Base-by-base conservation (phyloP, 2,888 invertebrate genomes). In the Melieria crassipennis region DNA sequence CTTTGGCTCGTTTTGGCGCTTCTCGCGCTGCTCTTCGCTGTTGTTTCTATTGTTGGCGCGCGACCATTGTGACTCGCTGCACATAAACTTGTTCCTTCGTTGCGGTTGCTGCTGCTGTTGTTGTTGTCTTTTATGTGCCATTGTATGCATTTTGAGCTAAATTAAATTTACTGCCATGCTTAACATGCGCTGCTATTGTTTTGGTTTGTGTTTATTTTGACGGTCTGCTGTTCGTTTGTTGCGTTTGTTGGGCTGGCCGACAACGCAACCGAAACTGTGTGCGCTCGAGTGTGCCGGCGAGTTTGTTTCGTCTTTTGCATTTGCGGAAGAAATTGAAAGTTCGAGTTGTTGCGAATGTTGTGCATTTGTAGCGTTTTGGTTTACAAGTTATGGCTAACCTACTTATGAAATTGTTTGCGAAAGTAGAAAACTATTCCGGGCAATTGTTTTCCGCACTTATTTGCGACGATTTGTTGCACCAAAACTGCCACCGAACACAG, bases 261-360 rank as follows among this genome's bases (percentile, higher is more conserved):
- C 30, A 30, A 30, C 30, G 30, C 30, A 30, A 13, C 1, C 48
- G 13, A 13, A 64, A n/a, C 10, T 43, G 30, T 52, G 10, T 43
- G 11, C 52, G 11, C n/a, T 45, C 9, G 30, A 30, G 30, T 30
- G 30, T 30, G 30, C 3, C 30, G 30, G 30, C 30, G 3, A 30
- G 30, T 30, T 30, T 30, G 30, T 13, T 48, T 65, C 42, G 13
- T 45, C 52, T 45, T 65, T 16, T 70, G 57, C 47, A 10, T 64
- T 55, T 45, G 43, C 16, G 62, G 46, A 73, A 48, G 50, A 47
- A 64, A 69, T 13, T 64, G 70, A 73, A 70, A 75, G 64, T 69
- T 64, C 10, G 65, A 55, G 4, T 46, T 65, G 57, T 42, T 5
- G 50, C 58, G 42, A 43, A 30, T 50, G 60, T 50, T 58, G 30